phyloP scores from a whole-genome alignment of 2,797 vertebrate genomes.

The Picus viridis region DNA sequence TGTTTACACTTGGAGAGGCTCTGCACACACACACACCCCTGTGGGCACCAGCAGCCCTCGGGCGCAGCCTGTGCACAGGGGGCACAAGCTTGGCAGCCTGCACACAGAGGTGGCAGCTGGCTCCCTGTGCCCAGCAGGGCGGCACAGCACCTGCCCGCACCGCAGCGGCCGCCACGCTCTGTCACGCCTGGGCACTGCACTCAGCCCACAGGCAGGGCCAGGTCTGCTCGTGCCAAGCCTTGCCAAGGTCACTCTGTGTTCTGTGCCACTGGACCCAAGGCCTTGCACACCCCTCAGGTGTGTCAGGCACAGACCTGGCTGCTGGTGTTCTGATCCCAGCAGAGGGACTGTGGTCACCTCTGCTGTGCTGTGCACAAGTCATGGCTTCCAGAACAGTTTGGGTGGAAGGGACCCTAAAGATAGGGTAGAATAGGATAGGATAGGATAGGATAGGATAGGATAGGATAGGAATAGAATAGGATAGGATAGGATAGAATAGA shows the following conservation, averaged over 20 bases:
- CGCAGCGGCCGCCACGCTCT: accelerated
- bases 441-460: no score
- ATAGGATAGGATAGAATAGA: no score
- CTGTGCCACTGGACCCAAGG: not conserved
- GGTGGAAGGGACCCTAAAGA: not conserved
- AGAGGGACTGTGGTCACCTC: not conserved
- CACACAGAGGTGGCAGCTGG: accelerated
- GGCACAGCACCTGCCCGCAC: not conserved
- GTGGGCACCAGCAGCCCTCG: not conserved
- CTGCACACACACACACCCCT: not conserved
- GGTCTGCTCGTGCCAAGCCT: not conserved
- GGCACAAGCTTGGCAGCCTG: accelerated
- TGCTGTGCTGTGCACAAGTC: not conserved
- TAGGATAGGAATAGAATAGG: no score
- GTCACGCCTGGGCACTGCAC: accelerated
- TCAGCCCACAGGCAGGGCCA: accelerated
- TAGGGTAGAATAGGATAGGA: no score
- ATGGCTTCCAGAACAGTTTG: not conserved
- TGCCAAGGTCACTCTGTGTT: not conserved
- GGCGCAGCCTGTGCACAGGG: accelerated
- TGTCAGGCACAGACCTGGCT: accelerated
- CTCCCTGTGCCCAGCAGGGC: not conserved
- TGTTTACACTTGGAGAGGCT: conserved; percentile 2
- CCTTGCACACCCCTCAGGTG: not conserved
- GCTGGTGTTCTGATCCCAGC: accelerated